Evolutionary conservation across 2,797 vertebrate species (phyloP).

Genomic region (Lacerta viridis): DNA sequence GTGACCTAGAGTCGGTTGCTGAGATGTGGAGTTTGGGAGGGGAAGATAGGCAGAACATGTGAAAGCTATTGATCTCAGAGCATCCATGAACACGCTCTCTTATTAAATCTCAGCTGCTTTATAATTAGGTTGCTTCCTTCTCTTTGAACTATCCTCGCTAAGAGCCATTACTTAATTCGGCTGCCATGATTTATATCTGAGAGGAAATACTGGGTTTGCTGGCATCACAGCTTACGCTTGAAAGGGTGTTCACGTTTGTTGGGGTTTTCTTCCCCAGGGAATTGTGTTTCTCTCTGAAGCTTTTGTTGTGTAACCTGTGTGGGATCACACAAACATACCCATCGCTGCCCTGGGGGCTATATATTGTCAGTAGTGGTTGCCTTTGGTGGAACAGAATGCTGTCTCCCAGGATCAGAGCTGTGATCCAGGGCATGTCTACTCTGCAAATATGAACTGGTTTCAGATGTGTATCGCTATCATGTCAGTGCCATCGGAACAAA

Average conservation of each 20-base stretch:
- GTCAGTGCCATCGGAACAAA: too few species aligned
- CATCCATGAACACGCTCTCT: slow-evolving; percentile 6
- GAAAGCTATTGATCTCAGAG: slow-evolving; percentile 38
- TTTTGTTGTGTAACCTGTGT: background rate
- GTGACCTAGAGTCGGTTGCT: background rate
- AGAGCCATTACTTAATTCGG: slow-evolving; percentile 34
- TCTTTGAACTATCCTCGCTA: slow-evolving; percentile 53
- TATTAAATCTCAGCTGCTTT: slow-evolving; percentile 57
- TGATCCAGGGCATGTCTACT: background rate
- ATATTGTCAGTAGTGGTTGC: background rate
- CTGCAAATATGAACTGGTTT: background rate
- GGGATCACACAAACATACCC: slow-evolving; percentile 6
- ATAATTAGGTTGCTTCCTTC: slow-evolving; percentile 40
- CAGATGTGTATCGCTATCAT: background rate
- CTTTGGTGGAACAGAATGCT: background rate
- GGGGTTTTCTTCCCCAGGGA: slow-evolving; percentile 16
- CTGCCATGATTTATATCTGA: slow-evolving; percentile 3
- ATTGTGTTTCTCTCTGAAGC: slow-evolving; percentile 42
- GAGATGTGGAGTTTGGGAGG: background rate
- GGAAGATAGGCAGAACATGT: slow-evolving; percentile 12
- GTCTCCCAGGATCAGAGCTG: background rate
- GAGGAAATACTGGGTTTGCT: background rate
- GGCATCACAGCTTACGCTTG: slow-evolving; percentile 28
- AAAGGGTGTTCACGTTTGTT: slow-evolving; percentile 29
- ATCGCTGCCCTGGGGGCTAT: background rate